Evolutionary conservation across 2,113 vertebrate species (phyloP).

Genomic region (Tympanuchus pallidicinctus): DNA sequence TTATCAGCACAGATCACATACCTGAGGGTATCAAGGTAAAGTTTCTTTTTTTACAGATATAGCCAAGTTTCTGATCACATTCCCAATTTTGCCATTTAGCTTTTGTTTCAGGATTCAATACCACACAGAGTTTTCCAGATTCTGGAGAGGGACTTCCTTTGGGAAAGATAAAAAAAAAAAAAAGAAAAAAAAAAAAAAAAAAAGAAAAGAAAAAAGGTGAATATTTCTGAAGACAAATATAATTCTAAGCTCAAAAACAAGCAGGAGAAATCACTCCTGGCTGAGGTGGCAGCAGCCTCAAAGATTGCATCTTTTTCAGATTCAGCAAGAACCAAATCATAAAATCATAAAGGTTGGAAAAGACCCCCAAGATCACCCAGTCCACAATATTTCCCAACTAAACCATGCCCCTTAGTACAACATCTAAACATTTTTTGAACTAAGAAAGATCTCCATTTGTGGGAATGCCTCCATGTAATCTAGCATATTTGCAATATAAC

Average conservation of each 20-base stretch:
- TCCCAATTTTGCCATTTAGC: constrained; percentile 88
- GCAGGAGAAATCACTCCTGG: neutral
- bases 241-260: neutral
- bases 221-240: neutral
- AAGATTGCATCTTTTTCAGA: neutral
- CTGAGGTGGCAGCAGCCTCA: neutral
- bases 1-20: constrained; percentile 18
- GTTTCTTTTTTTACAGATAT: constrained; percentile 90
- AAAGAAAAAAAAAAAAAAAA: neutral
- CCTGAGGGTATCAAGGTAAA: constrained; percentile 71
- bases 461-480: neutral
- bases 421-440: neutral
- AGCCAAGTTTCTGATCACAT: constrained; percentile 89
- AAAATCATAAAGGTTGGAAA: no score
- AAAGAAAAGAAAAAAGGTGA: neutral
- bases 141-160: constrained; percentile 89
- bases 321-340: neutral
- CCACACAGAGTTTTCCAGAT: constrained; percentile 83
- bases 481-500: neutral
- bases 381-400: no score
- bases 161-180: neutral
- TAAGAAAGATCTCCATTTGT: neutral
- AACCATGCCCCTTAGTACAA: no score
- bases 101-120: constrained; percentile 85
- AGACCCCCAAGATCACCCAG: no score